Base-by-base conservation (phyloP, 2,888 invertebrate genomes). In the Pheosia gnoma region DNA sequence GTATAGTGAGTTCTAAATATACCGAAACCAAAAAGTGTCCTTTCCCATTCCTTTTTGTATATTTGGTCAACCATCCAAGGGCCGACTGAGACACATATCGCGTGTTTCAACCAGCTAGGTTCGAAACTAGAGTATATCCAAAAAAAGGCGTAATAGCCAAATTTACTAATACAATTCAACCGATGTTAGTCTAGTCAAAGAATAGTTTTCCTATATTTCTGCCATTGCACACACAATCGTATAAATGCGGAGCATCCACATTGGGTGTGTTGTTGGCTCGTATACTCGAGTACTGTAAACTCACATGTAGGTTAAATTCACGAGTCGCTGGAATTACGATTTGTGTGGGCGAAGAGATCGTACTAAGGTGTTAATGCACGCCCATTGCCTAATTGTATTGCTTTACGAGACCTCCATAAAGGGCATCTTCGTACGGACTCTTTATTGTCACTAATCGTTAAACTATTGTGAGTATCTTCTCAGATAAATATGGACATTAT, bases 301-400 rank as follows among this genome's bases (percentile, higher is more conserved):
- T 72, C 60, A 71, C 70, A 85, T 83, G 83, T 88, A 81, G 88
- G 88, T 87, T 88, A 84, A 83, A 86, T 83, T 84, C 83, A 85
- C 79, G 82, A 78, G 78, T 77, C 69, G 75, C 72, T 79, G 74
- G 75, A 73, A 74, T 77, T 80, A 76, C 77, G 80, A 79, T 80
- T 82, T 74, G 86, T 85, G 92, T 91, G 90, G 93, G 92, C 81
- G 88, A 84, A 72, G 79, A 80, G 71, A 81, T 82, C 81, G 84
- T 80, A 79, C 76, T 82, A 82, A 92, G 90, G 92, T 92, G 91
- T 89, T 93, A 92, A 93, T 92, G 91, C 82, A 90, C 81, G 84
- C 84, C 86, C 86, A 89, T 92, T 90, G 90, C 91, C 87, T 91
- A 91, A 92, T 91, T 90, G 91, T 92, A 89, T 89, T 88, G 79